Evolutionary conservation across 2,113 vertebrate species (phyloP).

Genomic region (Macheiramphus alcinus): DNA sequence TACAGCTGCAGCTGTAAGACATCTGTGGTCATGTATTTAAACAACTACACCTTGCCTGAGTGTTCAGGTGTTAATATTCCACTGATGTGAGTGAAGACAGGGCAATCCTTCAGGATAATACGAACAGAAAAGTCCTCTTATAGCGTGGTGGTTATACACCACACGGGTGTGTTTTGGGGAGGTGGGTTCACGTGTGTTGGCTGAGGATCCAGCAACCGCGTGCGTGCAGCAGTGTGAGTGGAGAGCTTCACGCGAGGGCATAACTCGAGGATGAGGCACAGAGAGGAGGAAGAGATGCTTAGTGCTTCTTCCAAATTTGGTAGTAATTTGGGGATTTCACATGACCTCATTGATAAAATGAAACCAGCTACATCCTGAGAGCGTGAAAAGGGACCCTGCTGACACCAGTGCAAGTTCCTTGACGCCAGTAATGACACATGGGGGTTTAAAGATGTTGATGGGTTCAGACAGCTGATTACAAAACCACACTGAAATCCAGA

Average conservation of each 20-base stretch:
- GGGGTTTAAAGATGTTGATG: neutral
- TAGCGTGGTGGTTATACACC: neutral
- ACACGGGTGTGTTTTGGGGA: neutral
- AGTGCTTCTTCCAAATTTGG: neutral
- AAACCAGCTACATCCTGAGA: neutral
- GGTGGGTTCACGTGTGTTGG: neutral
- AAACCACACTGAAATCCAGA: neutral
- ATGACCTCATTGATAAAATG: neutral
- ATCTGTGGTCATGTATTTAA: neutral
- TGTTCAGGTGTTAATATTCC: neutral
- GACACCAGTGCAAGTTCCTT: neutral
- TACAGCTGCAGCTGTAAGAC: too few relatives aligned
- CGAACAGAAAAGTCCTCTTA: neutral
- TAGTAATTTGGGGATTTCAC: neutral
- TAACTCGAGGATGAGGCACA: neutral
- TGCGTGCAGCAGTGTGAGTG: neutral
- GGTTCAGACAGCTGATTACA: neutral
- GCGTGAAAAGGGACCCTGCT: neutral
- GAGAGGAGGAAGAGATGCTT: neutral
- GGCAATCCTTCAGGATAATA: neutral
- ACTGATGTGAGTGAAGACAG: neutral
- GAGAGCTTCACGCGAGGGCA: fast-evolving
- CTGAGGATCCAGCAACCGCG: neutral
- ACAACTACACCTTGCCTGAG: neutral
- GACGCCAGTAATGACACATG: neutral